phyloP scores from a whole-genome alignment of 2,888 invertebrate species.

The Ormia ochracea region DNA sequence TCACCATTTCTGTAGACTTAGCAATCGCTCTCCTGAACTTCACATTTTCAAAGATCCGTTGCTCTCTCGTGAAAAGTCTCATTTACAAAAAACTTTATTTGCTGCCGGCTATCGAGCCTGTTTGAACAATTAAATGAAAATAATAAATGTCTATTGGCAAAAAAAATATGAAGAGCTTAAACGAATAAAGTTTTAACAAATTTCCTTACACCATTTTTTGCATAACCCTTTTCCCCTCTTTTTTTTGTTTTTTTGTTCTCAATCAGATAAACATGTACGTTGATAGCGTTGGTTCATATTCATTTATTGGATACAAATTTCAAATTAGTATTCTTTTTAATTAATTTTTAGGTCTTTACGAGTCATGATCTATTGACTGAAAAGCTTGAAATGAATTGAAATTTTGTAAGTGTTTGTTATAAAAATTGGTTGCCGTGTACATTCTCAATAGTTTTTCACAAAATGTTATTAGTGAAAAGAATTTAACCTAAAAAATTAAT shows the following conservation, averaged over 20 bases:
- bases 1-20: too few species aligned
- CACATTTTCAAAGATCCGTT: too few species aligned
- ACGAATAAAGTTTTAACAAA: too few species aligned
- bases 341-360: slow-evolving; percentile 38
- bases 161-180: too few species aligned
- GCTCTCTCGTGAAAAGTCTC: too few species aligned
- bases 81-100: too few species aligned
- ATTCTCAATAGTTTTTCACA: not conserved
- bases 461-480: too few species aligned
- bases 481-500: not conserved
- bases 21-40: too few species aligned
- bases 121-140: too few species aligned
- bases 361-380: slow-evolving; percentile 26
- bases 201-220: not conserved
- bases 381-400: not conserved
- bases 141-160: too few species aligned
- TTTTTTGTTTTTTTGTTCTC: too few species aligned
- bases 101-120: too few species aligned
- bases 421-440: not conserved
- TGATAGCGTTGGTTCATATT: not conserved
- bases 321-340: slow-evolving; percentile 46
- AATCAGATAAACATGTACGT: not conserved
- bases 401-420: not conserved
- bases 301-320: slow-evolving; percentile 19
- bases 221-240: not conserved